A percentile compares a stretch with the other conserved stretches of the same genome.
phyloP scores from a whole-genome alignment of 1,140 invertebrate genomes.

The Pseudomyrmex cubaensis region DNA sequence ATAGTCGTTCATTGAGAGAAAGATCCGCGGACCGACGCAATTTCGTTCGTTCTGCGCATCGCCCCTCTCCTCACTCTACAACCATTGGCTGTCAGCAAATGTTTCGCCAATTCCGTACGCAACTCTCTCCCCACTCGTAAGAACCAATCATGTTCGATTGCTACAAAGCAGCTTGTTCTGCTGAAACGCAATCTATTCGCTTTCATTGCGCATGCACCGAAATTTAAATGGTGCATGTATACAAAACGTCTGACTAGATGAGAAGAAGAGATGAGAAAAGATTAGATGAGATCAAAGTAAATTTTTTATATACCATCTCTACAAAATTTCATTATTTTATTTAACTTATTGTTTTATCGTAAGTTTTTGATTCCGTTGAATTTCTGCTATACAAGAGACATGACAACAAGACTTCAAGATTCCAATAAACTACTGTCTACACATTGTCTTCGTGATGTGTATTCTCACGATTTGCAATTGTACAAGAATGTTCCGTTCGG shows the following conservation, averaged over 20 bases:
- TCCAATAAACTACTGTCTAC: background rate
- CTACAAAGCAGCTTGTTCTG: no score
- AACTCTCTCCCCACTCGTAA: no score
- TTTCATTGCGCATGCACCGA: no score
- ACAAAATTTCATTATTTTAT: background rate
- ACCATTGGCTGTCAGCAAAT: no score
- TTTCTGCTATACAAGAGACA: background rate
- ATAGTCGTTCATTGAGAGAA: no score
- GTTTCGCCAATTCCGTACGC: no score
- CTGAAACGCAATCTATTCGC: no score
- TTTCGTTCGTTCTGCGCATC: no score
- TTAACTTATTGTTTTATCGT: background rate
- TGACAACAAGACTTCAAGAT: background rate
- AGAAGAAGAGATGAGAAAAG: background rate
- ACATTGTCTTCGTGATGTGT: background rate
- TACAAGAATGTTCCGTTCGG: slow-evolving; percentile 9
- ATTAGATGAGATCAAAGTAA: background rate
- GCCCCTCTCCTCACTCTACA: no score
- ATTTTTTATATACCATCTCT: no score
- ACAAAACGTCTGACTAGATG: background rate
- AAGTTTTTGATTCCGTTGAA: background rate
- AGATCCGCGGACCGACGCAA: no score
- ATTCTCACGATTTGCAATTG: slow-evolving; percentile 42
- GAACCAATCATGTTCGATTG: no score
- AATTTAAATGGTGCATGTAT: background rate